Evolutionary conservation across 2,888 invertebrate species (phyloP).

Genomic region (Argyresthia goedartella): DNA sequence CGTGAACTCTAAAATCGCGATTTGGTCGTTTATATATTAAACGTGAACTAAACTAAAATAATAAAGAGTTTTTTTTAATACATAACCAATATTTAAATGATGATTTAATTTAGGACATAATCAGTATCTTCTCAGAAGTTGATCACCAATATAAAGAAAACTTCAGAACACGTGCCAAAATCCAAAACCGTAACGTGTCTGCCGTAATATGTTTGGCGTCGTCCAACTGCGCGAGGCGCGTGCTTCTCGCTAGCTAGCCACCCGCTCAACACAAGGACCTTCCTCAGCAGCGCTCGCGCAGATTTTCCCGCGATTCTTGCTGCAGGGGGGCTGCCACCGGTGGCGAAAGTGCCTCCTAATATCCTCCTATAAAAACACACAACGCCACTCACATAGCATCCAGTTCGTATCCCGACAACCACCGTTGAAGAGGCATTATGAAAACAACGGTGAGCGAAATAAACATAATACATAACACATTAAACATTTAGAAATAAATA

Average conservation of each 20-base stretch:
- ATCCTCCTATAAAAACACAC: constrained; percentile 67
- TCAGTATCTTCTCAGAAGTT: background rate
- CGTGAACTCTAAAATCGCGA: too few relatives aligned
- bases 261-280: constrained; percentile 52
- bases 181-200: too few relatives aligned
- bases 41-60: too few relatives aligned
- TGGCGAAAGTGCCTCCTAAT: constrained; percentile 66
- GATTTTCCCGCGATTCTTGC: constrained; percentile 27
- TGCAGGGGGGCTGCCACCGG: constrained; percentile 39
- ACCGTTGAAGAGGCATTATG: constrained; percentile 63
- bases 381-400: constrained; percentile 46
- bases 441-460: constrained; percentile 58
- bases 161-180: background rate
- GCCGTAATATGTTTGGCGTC: too few relatives aligned
- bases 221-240: constrained; percentile 26
- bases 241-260: constrained; percentile 36
- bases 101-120: background rate
- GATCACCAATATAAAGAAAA: background rate
- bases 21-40: too few relatives aligned
- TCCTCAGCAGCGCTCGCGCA: constrained; percentile 20
- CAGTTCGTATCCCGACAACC: constrained; percentile 64
- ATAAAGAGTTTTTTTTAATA: background rate
- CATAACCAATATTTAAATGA: background rate
- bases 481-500: background rate
- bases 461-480: background rate